Percentiles rank a stretch among this genome's conserved stretches.
phyloP scores from a whole-genome alignment of 1,140 invertebrate genomes.

The Drosophila dunni region DNA sequence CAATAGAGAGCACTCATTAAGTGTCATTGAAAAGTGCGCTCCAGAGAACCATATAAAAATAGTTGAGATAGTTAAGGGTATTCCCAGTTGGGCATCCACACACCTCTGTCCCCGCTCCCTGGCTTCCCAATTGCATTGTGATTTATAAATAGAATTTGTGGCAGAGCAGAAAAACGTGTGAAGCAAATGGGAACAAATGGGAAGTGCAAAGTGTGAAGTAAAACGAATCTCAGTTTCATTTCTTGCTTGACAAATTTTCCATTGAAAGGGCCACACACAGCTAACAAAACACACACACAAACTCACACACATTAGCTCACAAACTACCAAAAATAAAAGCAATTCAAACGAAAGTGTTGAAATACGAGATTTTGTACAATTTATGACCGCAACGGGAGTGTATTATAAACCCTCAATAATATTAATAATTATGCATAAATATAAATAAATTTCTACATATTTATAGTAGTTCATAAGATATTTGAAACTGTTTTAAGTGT shows the following conservation, averaged over 20 bases:
- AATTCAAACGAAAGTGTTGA: conserved; percentile 71
- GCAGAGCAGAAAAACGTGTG: background rate
- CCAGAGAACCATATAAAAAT: conserved; percentile 43
- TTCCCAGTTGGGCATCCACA: conserved; percentile 21
- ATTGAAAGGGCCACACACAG: conserved; percentile 19
- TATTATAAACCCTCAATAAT: conserved; percentile 15
- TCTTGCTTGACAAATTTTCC: conserved; percentile 41
- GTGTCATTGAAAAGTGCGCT: conserved; percentile 53
- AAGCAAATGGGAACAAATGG: conserved; percentile 18
- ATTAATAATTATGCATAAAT: conserved; percentile 35
- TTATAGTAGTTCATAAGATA: conserved; percentile 11
- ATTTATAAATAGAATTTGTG: conserved; percentile 32
- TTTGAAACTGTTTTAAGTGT: conserved; percentile 53
- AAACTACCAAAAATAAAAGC: conserved; percentile 20
- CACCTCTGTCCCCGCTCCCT: background rate
- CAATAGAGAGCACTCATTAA: conserved; percentile 49
- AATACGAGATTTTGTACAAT: conserved; percentile 42
- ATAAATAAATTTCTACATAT: conserved; percentile 28
- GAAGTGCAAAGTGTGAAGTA: conserved; percentile 47
- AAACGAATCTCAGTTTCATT: conserved; percentile 32
- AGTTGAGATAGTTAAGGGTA: conserved; percentile 41
- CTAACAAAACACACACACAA: conserved; percentile 18
- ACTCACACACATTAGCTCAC: conserved; percentile 15
- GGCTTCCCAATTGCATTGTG: background rate
- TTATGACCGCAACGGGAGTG: conserved; percentile 24